Conservation (phyloP, 2,113 vertebrate genomes). For the Sinocyclocheilus maitianheensis region DNA sequence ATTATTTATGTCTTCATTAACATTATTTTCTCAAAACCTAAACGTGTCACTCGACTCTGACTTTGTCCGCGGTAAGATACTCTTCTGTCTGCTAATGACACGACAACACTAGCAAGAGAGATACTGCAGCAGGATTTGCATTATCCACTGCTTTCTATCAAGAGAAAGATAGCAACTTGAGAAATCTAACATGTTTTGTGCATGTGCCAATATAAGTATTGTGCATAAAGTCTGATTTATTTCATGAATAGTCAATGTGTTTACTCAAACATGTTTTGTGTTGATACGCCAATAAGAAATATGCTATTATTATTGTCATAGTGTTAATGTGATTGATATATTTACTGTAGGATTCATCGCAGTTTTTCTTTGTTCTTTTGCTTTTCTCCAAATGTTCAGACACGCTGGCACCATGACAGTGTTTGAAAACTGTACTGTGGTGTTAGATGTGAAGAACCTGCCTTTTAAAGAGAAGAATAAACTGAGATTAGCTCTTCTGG, state of each 20-base stretch:
- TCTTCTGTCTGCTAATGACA: background rate
- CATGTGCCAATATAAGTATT: background rate
- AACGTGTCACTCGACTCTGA: background rate
- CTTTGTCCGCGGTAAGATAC: background rate
- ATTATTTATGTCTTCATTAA: background rate
- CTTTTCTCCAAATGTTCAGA: background rate
- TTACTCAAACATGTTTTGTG: too few relatives aligned
- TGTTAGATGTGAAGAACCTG: conserved; percentile 25
- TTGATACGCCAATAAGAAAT: background rate
- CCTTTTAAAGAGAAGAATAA: conserved; percentile 31
- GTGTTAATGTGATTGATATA: background rate
- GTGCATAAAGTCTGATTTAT: conserved; percentile 28
- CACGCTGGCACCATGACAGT: background rate
- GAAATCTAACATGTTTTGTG: background rate
- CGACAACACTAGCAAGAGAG: background rate
- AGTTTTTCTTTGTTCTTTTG: background rate
- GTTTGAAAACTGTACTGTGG: conserved; percentile 30
- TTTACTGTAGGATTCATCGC: background rate
- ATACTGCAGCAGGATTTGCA: background rate
- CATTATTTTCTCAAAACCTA: background rate
- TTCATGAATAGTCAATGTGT: background rate
- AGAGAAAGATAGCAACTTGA: background rate
- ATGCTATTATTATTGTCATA: background rate
- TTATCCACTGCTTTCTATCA: background rate
- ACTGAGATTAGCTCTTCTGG: conserved; percentile 71